A percentile compares a stretch with the other conserved stretches of the same genome.
phyloP scores from a whole-genome alignment of 2,797 vertebrate genomes.

The Diplodus puntazzo region DNA sequence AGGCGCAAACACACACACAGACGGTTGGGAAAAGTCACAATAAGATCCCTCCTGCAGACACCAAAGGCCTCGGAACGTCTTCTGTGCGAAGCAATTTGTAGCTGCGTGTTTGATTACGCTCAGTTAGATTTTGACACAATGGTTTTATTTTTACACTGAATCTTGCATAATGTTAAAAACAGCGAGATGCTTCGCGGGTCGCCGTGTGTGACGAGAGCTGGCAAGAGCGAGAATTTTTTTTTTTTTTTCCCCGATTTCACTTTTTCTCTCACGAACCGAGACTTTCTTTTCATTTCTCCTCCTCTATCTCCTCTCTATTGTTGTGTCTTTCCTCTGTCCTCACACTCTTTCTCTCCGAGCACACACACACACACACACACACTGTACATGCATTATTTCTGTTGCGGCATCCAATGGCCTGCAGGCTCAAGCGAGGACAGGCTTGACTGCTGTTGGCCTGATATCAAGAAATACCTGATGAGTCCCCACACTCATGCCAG shows the following conservation, averaged over 20 bases:
- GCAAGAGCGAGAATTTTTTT: conserved; percentile 37
- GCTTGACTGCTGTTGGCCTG: conserved; percentile 77
- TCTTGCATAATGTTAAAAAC: conserved; percentile 37
- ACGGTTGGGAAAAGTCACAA: conserved; percentile 44
- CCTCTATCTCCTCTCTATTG: conserved; percentile 50
- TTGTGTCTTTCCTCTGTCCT: conserved; percentile 31
- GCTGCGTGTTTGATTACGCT: conserved; percentile 44
- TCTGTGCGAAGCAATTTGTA: conserved; percentile 37
- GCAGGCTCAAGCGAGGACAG: conserved; percentile 77
- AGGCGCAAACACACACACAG: conserved; percentile 49
- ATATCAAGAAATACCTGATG: conserved; percentile 79
- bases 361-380: conserved; percentile 30
- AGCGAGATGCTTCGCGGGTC: conserved; percentile 32
- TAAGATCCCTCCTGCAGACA: conserved; percentile 42
- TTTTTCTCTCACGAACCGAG: conserved; percentile 57
- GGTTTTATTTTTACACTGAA: conserved; percentile 40
- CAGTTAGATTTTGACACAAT: conserved; percentile 39
- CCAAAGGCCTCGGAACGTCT: conserved; percentile 35
- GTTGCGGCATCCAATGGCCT: conserved; percentile 70
- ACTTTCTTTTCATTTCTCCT: conserved; percentile 37
- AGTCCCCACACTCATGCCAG: conserved; percentile 71
- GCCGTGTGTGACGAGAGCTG: conserved; percentile 61
- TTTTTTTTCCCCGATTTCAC: conserved; percentile 56
- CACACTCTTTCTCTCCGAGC: conserved; percentile 2
- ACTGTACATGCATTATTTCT: conserved; percentile 28